These are phyloP conservation scores for Acanthurus lineatus DNA, from an alignment of 2,797 vertebrate genomes.

Conservation along the genomic window DNA sequence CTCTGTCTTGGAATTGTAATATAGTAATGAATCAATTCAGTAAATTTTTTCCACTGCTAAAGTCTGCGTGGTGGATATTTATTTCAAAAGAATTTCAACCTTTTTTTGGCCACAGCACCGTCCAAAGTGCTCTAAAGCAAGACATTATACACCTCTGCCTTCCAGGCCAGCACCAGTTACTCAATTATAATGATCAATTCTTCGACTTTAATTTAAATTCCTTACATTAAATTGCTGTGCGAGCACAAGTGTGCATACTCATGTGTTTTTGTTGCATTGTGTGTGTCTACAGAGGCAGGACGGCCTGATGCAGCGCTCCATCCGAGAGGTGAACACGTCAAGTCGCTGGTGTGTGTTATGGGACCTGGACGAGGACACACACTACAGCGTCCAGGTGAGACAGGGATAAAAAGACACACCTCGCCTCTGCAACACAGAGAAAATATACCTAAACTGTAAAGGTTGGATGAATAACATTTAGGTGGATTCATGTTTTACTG, in stretches of 20 bases:
- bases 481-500: too few species aligned
- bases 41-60: neutral
- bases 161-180: too few species aligned
- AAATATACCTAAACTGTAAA: too few species aligned
- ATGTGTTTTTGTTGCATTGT: neutral
- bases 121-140: neutral
- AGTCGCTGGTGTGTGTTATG: constrained; percentile 95
- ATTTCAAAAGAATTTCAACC: neutral
- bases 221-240: neutral
- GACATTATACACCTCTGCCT: neutral
- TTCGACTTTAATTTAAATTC: neutral
- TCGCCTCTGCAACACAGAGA: too few species aligned
- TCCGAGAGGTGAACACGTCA: constrained; percentile 97
- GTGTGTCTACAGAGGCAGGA: constrained; percentile 90
- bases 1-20: neutral
- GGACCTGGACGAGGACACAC: constrained; percentile 95
- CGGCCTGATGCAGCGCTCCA: constrained; percentile 95
- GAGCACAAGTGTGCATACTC: neutral
- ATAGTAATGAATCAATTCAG: neutral
- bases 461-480: too few species aligned
- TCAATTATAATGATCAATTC: neutral
- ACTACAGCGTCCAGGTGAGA: constrained; percentile 93
- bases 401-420: too few species aligned
- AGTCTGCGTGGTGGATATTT: neutral
- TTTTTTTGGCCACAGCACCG: neutral